phyloP scores from a whole-genome alignment of 2,888 invertebrate species.

The Eumerus sabulonum region DNA sequence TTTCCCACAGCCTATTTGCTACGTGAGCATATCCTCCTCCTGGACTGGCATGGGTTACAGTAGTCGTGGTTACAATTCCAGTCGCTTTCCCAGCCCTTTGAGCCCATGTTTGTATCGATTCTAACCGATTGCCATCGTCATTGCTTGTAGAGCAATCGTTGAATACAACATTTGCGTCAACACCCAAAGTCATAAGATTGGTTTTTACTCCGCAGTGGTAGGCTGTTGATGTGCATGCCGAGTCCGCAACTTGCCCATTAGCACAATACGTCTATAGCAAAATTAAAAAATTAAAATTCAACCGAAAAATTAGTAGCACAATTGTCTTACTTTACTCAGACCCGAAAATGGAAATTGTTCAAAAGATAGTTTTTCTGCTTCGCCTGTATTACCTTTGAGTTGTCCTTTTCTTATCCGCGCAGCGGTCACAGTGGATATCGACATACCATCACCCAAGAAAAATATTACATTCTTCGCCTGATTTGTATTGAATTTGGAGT shows the following conservation, averaged over 20 bases:
- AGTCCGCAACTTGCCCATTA: slow-evolving; percentile 86
- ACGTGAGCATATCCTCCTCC: slow-evolving; percentile 83
- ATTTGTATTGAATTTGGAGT: slow-evolving; percentile 44
- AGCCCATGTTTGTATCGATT: slow-evolving; percentile 85
- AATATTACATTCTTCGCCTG: slow-evolving; percentile 75
- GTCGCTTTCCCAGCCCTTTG: slow-evolving; percentile 81
- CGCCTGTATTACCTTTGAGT: slow-evolving; percentile 80
- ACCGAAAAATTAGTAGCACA: neutral
- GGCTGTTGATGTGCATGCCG: slow-evolving; percentile 86
- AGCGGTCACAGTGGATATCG: slow-evolving; percentile 84
- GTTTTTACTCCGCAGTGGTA: slow-evolving; percentile 86
- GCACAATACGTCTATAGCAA: slow-evolving; percentile 81
- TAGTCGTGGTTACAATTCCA: slow-evolving; percentile 87
- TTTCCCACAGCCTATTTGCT: slow-evolving; percentile 86
- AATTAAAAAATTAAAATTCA: neutral
- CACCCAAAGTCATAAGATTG: slow-evolving; percentile 84
- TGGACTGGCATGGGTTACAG: slow-evolving; percentile 90
- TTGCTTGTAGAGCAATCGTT: slow-evolving; percentile 83
- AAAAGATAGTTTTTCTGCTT: slow-evolving; percentile 82
- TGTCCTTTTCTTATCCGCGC: slow-evolving; percentile 84
- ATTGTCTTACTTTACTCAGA: slow-evolving; percentile 82
- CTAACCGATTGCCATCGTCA: slow-evolving; percentile 81
- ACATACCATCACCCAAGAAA: slow-evolving; percentile 84
- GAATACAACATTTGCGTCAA: slow-evolving; percentile 84
- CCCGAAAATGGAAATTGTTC: slow-evolving; percentile 84